Evolutionary conservation across 2,888 invertebrate species (phyloP), one percentile per base, ranked within the genome.

Genomic region (Hipparchia semele): DNA sequence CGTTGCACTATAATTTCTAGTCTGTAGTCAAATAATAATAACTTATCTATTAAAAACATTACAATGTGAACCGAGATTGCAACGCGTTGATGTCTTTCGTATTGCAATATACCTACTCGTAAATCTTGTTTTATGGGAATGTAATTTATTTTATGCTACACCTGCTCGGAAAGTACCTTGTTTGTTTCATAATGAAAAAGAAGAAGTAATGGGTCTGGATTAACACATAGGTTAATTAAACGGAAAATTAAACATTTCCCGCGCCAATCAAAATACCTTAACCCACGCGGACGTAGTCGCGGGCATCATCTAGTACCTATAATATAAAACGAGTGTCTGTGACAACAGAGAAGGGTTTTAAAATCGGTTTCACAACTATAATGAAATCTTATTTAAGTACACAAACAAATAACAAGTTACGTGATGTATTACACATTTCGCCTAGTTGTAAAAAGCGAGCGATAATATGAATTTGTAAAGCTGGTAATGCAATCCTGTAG

Each of bases 51-150:
- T 39, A 39, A 39, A 39, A 12, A 60, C 2, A 12, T 6, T 60
- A 12, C n/a, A 39, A 61, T 39, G 0, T 45, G 7, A 39, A 61
- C 6, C n/a, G 60, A 12, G 45, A 45, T 12, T 61, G 62, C 12
- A 49, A 6, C 62, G 6, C 62, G 62, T 62, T 62, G 62, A 62
- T 46, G 46, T 62, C 62, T 62, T 62, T 62, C 39, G 13, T 46
- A 62, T 12, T 49, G 62, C 62, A 62, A 62, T 9, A 13, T 45
- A n/a, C 10, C 5, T 60, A 33, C 5, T 39, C 5, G 6, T 61
- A 39, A 12, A 6, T 56, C 7, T 5, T 60, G 45, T 39, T 61
- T 45, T 45, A 61, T 61, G 6, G 39, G 45, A n/a, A 6, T 61
- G n/a, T 12, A 12, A 6, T 13, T 56, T 56, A n/a, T 56, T 56